phyloP scores from a whole-genome alignment of 2,888 invertebrate genomes.

The Cepaea hortensis region DNA sequence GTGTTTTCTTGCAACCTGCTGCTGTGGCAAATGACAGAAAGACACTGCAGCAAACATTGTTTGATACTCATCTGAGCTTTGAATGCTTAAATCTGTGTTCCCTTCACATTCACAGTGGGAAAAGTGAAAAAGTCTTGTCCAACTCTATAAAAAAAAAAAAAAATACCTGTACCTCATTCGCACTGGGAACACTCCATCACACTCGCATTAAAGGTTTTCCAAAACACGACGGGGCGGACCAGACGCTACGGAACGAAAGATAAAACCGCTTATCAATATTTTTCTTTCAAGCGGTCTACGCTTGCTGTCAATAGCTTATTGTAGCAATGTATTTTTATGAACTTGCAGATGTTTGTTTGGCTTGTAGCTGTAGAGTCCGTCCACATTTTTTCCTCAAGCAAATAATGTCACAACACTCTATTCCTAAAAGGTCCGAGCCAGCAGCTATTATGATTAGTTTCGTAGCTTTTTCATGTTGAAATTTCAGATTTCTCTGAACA shows the following conservation, averaged over 20 bases:
- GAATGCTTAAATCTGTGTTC: neutral
- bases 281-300: constrained; percentile 29
- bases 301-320: constrained; percentile 6
- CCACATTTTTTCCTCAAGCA: constrained; percentile 12
- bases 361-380: constrained; percentile 18
- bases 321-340: constrained; percentile 40
- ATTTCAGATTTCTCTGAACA: constrained; percentile 35
- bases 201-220: neutral
- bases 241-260: constrained; percentile 25
- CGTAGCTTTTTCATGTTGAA: constrained; percentile 7
- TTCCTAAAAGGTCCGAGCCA: neutral
- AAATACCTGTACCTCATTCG: neutral
- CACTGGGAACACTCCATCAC: neutral
- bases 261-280: constrained; percentile 37
- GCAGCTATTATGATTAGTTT: constrained; percentile 27
- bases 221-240: constrained; percentile 20
- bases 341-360: constrained; percentile 40
- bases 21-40: neutral
- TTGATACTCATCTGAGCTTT: neutral
- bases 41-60: neutral
- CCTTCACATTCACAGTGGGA: neutral
- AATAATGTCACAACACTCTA: constrained; percentile 37
- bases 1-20: neutral
- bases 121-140: neutral
- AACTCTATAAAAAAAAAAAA: neutral